Percentiles rank a stretch among this genome's conserved stretches.
Evolutionary conservation across 2,797 vertebrate species (phyloP).

Genomic region (Macropus fuliginosus): DNA sequence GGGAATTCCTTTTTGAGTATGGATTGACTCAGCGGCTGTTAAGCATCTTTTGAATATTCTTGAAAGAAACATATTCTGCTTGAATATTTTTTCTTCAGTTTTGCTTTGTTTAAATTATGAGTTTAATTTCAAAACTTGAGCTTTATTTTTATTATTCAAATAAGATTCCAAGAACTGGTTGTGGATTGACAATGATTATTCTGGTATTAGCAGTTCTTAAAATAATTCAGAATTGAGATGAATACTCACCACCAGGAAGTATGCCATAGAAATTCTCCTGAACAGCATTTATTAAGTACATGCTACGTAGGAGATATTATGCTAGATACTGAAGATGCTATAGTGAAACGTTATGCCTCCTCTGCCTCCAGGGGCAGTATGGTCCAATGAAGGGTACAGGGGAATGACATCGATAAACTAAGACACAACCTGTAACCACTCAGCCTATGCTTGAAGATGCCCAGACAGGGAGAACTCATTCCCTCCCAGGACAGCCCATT

Average conservation of each 20-base stretch:
- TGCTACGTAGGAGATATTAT: not conserved
- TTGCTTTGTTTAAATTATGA: constrained; percentile 64
- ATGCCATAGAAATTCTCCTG: not conserved
- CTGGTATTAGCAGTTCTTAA: constrained; percentile 51
- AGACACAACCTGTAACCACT: not conserved
- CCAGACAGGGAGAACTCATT: not conserved
- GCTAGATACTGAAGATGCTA: not conserved
- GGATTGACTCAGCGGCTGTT: not conserved
- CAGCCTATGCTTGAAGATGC: not conserved
- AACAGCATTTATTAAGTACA: not conserved
- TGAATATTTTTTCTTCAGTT: constrained; percentile 54
- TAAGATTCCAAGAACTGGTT: constrained; percentile 43
- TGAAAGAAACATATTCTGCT: constrained; percentile 45
- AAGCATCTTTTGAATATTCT: not conserved
- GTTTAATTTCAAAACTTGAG: constrained; percentile 54
- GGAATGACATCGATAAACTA: not conserved
- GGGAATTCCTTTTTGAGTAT: not conserved
- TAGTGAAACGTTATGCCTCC: not conserved
- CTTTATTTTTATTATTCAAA: constrained; percentile 63
- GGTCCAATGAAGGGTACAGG: not conserved
- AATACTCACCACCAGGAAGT: not conserved
- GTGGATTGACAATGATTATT: constrained; percentile 6
- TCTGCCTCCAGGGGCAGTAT: not conserved
- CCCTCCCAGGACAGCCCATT: not conserved
- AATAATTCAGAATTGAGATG: constrained; percentile 53